Conservation (phyloP, 2,888 invertebrate genomes). For the Prenolepis imparis region DNA sequence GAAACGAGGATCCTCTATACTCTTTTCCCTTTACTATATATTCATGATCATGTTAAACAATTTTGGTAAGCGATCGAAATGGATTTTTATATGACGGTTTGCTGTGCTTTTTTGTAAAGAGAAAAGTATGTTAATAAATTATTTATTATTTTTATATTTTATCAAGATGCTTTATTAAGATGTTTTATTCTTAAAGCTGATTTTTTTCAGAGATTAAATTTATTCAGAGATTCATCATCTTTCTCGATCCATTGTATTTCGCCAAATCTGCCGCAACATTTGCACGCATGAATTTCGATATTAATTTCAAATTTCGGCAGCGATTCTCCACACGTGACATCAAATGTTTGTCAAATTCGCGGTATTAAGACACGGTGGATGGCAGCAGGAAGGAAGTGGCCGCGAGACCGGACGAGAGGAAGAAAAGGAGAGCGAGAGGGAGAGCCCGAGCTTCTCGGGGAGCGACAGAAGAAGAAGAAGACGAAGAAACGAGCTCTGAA, state of each 20-base stretch:
- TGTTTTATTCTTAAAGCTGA: background rate
- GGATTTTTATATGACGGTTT: background rate
- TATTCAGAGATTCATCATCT: background rate
- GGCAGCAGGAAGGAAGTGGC: constrained; percentile 49
- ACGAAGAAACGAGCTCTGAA: constrained; percentile 69
- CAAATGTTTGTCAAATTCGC: constrained; percentile 79
- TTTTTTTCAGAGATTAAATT: background rate
- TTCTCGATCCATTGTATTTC: background rate
- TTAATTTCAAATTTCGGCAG: background rate
- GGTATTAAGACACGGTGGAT: constrained; percentile 80
- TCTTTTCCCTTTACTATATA: no score
- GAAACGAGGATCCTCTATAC: constrained; percentile 38
- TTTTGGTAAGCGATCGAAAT: background rate
- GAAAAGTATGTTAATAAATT: background rate
- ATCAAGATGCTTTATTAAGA: no score
- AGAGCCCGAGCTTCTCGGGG: background rate
- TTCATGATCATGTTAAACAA: no score
- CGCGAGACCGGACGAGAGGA: constrained; percentile 28
- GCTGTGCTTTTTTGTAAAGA: no score
- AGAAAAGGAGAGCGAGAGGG: constrained; percentile 44
- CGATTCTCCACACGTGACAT: constrained; percentile 57
- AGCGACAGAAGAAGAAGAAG: constrained; percentile 44
- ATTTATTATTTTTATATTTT: background rate
- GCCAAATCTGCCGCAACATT: background rate
- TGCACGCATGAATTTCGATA: constrained; percentile 13